Base-by-base conservation (phyloP, 2,113 vertebrate species). In the Catharus minimus region DNA sequence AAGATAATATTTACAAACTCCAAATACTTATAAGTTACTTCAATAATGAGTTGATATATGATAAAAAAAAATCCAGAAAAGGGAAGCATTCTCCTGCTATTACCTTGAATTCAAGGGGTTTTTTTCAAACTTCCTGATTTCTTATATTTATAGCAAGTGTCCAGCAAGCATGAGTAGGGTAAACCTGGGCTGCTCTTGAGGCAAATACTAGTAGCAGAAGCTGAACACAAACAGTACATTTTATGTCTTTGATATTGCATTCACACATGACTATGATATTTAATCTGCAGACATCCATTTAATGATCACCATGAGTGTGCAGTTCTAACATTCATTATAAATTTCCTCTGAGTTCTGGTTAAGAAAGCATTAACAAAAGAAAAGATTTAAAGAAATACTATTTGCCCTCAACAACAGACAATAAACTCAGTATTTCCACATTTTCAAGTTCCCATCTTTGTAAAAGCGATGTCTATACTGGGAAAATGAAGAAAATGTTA, bases 91-190 rank as follows among this genome's bases (percentile, higher is more conserved):
- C 11, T 76, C 13, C 52, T 84, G 19, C 20, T 93, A 84, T 74
- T 56, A 44, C 30, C 39, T 62, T 53, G 23, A 80, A 76, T 67
- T 86, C 57, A 67, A 36, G 49, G 88, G n/a, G 56, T 62, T 62
- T 89, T 49, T 61, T 91, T 89, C 62, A 73, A 27, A 80, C 55
- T 88, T 95, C 71, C 24, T 61, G 49, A 36, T 90, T 96, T 66
- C 39, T 94, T 81, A 66, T 56, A 69, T 47, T 80, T 88, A 86
- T 8, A 38, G 38, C 13, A 87, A 93, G 3, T 32, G 14, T 38
- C 28, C 64, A 78, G 36, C 13, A 83, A 65, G 21, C 8, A 4
- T 68, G 30, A 72, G 41, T 19, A 74, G 28, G 15, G 11, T 73
- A 74, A 57, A 5, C 11, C 43, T 78, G 15, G 20, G n/a, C 5